Evolutionary conservation across 1,140 invertebrate species (phyloP), one percentile per base, ranked within the genome.

Genomic region (Armadillidium nasatum): DNA sequence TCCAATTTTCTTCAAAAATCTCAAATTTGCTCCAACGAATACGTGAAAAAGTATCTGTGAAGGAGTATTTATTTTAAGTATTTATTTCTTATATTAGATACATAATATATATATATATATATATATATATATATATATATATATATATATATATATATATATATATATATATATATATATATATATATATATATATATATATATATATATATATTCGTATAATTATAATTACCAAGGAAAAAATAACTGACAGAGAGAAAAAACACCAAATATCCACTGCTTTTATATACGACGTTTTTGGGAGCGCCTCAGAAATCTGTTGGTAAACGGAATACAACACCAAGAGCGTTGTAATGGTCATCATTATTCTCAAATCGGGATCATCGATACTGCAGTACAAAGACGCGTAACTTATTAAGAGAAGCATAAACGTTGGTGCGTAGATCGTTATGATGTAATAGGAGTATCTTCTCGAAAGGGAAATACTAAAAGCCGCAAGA

Each of bases 251-350:
- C 10, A 74, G 45, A 22, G 73, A 44, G 33, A 74, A 74, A 50
- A 74, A 74, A 43, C 73, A 74, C 73, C 73, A 74, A 4, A 74
- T n/a, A 66, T 74, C 73, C 43, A 74, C 54, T 19, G 73, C 73
- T 43, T 74, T 66, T 9, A 50, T 74, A 33, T 74, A 74, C 0
- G 73, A 74, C 13, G 73, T 74, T 22, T 66, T 74, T 7, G 73
- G 73, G 15, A 74, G 73, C 0, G 13, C 50, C 19, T 74, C 73
- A 13, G 73, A 50, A 22, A 74, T 74, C 54, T 74, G 73, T 43
- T 74, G 73, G 73, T 74, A 74, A 60, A 74, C 44, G 11, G 73
- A 44, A 19, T 74, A 74, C 15, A 74, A 50, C 45, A 74, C 73
- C 9, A 74, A 50, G 44, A 74, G 33, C 9, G 73, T 60, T 0